phyloP scores from a whole-genome alignment of 2,113 vertebrate species.

The Hippocampus barbouri region DNA sequence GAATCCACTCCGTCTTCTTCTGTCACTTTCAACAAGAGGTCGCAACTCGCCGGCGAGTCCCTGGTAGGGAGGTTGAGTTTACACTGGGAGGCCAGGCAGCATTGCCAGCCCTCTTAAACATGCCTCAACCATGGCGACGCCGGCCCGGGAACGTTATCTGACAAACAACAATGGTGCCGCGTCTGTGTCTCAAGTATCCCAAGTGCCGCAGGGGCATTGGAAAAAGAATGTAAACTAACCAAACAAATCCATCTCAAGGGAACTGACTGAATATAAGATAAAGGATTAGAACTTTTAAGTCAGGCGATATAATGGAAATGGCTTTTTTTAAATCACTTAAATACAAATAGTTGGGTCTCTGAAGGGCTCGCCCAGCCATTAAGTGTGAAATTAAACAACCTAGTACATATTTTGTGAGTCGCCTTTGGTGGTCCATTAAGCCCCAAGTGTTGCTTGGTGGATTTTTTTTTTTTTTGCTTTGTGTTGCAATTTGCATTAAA shows the following conservation, averaged over 20 bases:
- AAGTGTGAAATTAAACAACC: too few relatives aligned
- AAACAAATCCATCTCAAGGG: not conserved
- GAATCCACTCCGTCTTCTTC: not conserved
- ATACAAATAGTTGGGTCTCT: too few relatives aligned
- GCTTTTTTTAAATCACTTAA: too few relatives aligned
- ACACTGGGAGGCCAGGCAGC: conserved; percentile 28
- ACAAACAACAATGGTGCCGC: conserved; percentile 18
- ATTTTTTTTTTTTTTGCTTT: too few relatives aligned
- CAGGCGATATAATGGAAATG: too few relatives aligned
- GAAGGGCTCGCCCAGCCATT: too few relatives aligned
- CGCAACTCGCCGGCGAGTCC: conserved; percentile 20
- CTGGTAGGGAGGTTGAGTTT: conserved; percentile 51
- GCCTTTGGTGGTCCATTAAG: too few relatives aligned
- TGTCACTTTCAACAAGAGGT: conserved; percentile 37
- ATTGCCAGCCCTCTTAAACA: conserved; percentile 40
- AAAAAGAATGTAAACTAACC: not conserved
- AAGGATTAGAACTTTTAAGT: too few relatives aligned
- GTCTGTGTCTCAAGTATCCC: not conserved
- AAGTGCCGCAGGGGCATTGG: not conserved
- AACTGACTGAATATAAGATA: not conserved
- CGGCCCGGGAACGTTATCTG: conserved; percentile 18
- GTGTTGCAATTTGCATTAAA: too few relatives aligned
- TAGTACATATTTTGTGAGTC: too few relatives aligned
- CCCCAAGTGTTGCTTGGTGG: too few relatives aligned
- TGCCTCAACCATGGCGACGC: conserved; percentile 43